phyloP scores from a whole-genome alignment of 2,888 invertebrate species.

The Eueremaeus valkanovi region DNA sequence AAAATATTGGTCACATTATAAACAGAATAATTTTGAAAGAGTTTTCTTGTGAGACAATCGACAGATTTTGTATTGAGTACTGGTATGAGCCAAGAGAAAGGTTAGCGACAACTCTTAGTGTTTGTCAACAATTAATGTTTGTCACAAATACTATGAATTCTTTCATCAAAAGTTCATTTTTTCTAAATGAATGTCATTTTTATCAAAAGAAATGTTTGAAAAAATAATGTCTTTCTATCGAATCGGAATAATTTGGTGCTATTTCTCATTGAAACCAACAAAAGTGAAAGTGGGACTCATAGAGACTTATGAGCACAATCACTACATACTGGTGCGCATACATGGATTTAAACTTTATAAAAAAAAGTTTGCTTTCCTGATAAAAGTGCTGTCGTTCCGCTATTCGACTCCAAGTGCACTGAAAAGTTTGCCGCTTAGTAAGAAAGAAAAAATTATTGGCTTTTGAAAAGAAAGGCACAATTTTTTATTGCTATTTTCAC shows the following conservation, averaged over 20 bases:
- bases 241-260: conserved; percentile 14
- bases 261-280: conserved; percentile 2
- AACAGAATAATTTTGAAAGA: too few relatives aligned
- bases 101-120: neutral
- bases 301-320: neutral
- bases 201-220: neutral
- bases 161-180: conserved; percentile 27
- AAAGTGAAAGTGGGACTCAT: conserved; percentile 19
- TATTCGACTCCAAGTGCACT: neutral
- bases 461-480: conserved; percentile 24
- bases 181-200: conserved; percentile 16
- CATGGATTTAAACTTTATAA: neutral
- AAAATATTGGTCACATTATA: too few relatives aligned
- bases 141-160: neutral
- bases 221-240: neutral
- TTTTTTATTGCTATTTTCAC: conserved; percentile 35
- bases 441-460: neutral
- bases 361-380: conserved; percentile 15
- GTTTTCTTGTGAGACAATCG: too few relatives aligned
- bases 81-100: too few relatives aligned
- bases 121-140: too few relatives aligned
- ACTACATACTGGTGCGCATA: neutral
- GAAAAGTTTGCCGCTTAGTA: conserved; percentile 6
- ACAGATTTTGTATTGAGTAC: neutral
- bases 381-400: conserved; percentile 27